Evolutionary conservation across 2,888 invertebrate species (phyloP).

Genomic region (Taenaris catops): DNA sequence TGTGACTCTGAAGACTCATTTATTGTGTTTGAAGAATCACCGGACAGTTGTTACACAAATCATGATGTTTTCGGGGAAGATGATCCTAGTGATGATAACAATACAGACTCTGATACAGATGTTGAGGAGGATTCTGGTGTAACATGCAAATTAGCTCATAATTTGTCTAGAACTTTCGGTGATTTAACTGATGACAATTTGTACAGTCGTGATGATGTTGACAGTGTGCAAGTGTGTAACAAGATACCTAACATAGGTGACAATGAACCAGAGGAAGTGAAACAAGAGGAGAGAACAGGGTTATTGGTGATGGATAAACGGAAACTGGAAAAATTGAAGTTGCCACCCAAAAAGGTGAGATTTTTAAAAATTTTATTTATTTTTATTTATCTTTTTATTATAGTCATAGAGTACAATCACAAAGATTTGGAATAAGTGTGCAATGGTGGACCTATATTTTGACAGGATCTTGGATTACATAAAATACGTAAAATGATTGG

Average conservation of each 20-base stretch:
- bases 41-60: slow-evolving; percentile 58
- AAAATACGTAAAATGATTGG: no score
- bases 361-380: slow-evolving; percentile 1
- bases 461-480: no score
- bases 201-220: slow-evolving; percentile 57
- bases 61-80: slow-evolving; percentile 58
- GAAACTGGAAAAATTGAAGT: slow-evolving; percentile 38
- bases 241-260: slow-evolving; percentile 21
- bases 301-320: slow-evolving; percentile 43
- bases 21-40: slow-evolving; percentile 69
- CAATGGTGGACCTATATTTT: no score
- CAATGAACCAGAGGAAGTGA: slow-evolving; percentile 3
- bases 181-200: slow-evolving; percentile 61
- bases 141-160: slow-evolving; percentile 18
- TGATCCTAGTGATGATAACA: slow-evolving; percentile 23
- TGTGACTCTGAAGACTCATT: slow-evolving; percentile 82
- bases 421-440: no score
- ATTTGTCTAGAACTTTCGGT: slow-evolving; percentile 50
- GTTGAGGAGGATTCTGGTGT: slow-evolving; percentile 25
- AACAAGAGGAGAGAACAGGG: slow-evolving; percentile 28
- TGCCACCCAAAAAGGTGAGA: slow-evolving; percentile 55
- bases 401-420: no score
- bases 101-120: slow-evolving; percentile 27
- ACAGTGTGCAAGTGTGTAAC: slow-evolving; percentile 36
- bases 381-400: no score